A percentile compares a stretch with the other conserved stretches of the same genome.
phyloP scores from a whole-genome alignment of 2,113 vertebrate genomes.

The Setophaga petechia region DNA sequence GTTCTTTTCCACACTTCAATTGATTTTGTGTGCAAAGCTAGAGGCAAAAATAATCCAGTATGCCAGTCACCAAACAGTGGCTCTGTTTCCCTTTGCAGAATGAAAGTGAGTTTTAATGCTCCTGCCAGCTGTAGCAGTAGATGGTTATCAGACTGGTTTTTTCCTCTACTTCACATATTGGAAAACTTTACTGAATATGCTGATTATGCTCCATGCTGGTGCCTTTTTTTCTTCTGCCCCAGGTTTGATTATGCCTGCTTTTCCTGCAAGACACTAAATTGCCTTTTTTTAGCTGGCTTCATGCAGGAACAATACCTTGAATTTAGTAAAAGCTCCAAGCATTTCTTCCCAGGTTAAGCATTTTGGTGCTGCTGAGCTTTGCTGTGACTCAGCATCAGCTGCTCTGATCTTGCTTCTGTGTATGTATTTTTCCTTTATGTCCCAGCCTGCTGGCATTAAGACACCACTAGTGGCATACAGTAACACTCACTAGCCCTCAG shows the following conservation, averaged over 20 bases:
- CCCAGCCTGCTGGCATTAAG: neutral
- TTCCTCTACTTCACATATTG: neutral
- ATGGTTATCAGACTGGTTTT: neutral
- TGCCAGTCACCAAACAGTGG: neutral
- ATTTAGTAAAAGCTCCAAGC: neutral
- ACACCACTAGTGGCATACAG: neutral
- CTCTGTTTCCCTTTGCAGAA: neutral
- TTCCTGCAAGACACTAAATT: neutral
- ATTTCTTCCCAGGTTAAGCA: neutral
- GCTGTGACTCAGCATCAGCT: neutral
- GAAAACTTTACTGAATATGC: neutral
- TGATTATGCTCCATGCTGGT: neutral
- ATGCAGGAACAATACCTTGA: neutral
- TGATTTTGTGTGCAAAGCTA: neutral
- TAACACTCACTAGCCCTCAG: neutral
- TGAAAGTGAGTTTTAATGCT: neutral
- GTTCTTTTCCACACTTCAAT: neutral
- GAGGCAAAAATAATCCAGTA: neutral
- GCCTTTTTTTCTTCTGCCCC: neutral
- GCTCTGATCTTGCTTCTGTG: neutral
- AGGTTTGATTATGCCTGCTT: neutral
- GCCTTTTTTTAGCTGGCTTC: neutral
- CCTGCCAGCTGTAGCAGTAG: neutral
- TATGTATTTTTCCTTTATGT: neutral
- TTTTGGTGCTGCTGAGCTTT: neutral